These are phyloP conservation scores for Acyrthosiphon pisum DNA, from an alignment of 1,140 invertebrate species.

Conservation along the genomic window DNA sequence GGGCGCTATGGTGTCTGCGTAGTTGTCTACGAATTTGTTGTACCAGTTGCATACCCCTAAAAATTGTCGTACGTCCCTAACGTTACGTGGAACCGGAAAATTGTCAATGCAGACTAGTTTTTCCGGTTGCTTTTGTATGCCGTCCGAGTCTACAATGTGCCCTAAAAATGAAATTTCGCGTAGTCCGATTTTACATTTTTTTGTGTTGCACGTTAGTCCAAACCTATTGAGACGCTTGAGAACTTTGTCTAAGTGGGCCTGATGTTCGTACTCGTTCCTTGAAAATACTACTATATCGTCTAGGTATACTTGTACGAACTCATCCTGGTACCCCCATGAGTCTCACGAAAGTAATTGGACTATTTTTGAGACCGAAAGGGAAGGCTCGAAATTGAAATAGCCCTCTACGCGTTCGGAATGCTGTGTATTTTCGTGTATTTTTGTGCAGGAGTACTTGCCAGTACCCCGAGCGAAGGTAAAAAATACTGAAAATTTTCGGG, in stretches of 20 bases:
- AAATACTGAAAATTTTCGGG: not conserved
- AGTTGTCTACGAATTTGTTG: constrained; percentile 21
- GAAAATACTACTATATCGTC: constrained; percentile 33
- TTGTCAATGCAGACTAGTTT: constrained; percentile 62
- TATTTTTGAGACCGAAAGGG: no score
- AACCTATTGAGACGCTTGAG: constrained; percentile 29
- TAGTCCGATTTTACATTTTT: constrained; percentile 61
- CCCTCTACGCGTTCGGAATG: constrained; percentile 63
- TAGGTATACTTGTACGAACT: constrained; percentile 32
- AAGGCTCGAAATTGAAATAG: constrained; percentile 63
- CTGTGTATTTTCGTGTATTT: constrained; percentile 64
- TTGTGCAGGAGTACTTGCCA: constrained; percentile 54
- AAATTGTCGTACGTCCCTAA: constrained; percentile 62
- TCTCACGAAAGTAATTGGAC: constrained; percentile 64
- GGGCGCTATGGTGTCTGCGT: no score
- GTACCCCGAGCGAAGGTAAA: not conserved
- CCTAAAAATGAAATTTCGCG: constrained; percentile 62
- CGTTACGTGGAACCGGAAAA: constrained; percentile 61
- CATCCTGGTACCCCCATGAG: constrained; percentile 60
- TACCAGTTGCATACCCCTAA: constrained; percentile 60
- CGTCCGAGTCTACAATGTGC: constrained; percentile 63
- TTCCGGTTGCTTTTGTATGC: constrained; percentile 62
- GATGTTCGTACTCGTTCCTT: not conserved
- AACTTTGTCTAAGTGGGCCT: not conserved
- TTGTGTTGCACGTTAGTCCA: constrained; percentile 55